A percentile compares a stretch with the other conserved stretches of the same genome.
phyloP scores from a whole-genome alignment of 2,888 invertebrate species.

The Scelioninae gen. 2 region DNA sequence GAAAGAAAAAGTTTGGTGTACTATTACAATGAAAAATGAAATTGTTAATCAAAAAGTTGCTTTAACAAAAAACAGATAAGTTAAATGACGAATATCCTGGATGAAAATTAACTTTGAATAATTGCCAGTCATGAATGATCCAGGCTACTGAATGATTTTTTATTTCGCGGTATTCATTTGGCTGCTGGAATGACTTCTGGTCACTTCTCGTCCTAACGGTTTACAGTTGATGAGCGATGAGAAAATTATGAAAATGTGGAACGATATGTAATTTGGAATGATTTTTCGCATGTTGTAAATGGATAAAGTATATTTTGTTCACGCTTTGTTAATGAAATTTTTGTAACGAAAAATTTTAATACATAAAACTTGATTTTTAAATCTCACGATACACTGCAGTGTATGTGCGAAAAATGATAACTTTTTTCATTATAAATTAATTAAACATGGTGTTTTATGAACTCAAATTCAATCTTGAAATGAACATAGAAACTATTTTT shows the following conservation, averaged over 20 bases:
- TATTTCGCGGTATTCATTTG: slow-evolving; percentile 36
- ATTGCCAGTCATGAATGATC: slow-evolving; percentile 39
- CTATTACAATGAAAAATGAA: slow-evolving; percentile 22
- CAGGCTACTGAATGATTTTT: slow-evolving; percentile 31
- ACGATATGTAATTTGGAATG: slow-evolving; percentile 34
- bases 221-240: slow-evolving; percentile 37
- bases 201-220: slow-evolving; percentile 47
- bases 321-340: too few relatives aligned
- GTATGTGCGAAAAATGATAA: too few relatives aligned
- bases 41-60: slow-evolving; percentile 15
- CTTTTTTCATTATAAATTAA: too few relatives aligned
- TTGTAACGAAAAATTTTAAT: too few relatives aligned
- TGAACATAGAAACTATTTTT: too few relatives aligned
- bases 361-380: too few relatives aligned
- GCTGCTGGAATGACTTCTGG: slow-evolving; percentile 34
- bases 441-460: too few relatives aligned
- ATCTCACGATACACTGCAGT: too few relatives aligned
- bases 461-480: too few relatives aligned
- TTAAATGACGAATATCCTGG: slow-evolving; percentile 36
- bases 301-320: too few relatives aligned
- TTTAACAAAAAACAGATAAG: slow-evolving; percentile 40
- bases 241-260: slow-evolving; percentile 43
- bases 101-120: slow-evolving; percentile 45
- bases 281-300: neutral
- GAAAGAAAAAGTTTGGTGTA: slow-evolving; percentile 2